Evolutionary conservation across 2,113 vertebrate species (phyloP).

Genomic region (Ascaphus truei): DNA sequence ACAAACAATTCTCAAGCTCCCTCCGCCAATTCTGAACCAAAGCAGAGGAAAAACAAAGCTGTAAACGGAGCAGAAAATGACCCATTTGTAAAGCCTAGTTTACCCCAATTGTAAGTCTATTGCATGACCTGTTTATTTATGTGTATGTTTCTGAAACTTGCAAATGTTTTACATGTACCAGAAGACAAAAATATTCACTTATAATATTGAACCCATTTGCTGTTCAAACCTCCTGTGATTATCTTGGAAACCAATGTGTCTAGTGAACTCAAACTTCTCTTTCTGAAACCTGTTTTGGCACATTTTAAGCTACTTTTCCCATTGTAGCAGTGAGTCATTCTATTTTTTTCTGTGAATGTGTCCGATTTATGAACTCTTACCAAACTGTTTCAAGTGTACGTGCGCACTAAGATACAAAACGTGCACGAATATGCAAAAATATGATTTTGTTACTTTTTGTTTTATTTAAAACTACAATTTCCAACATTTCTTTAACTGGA

Average conservation of each 20-base stretch:
- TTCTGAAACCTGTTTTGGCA: no score
- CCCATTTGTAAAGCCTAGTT: constrained; percentile 96
- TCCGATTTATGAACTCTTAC: no score
- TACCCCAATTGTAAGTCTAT: constrained; percentile 98
- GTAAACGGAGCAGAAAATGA: constrained; percentile 97
- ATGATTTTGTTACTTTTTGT: neutral
- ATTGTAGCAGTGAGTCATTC: no score
- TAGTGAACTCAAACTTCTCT: no score
- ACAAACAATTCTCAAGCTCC: constrained; percentile 90
- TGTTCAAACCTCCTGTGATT: neutral
- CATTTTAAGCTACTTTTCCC: no score
- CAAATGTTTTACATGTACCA: no score
- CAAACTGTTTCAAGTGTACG: no score
- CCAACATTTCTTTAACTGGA: neutral
- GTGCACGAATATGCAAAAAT: no score
- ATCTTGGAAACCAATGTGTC: no score
- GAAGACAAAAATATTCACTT: no score
- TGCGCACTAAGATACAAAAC: no score
- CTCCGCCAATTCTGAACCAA: constrained; percentile 92
- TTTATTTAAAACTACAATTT: neutral
- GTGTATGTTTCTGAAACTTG: constrained; percentile 50
- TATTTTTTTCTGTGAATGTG: no score
- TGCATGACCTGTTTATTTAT: constrained; percentile 53
- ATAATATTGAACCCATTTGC: neutral
- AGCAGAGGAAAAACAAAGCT: constrained; percentile 98